Evolutionary conservation across 92 coral and sea anemone genomes (phyloP), one percentile per base, ranked within the genome.

Genomic region (Phenganax marumi): DNA sequence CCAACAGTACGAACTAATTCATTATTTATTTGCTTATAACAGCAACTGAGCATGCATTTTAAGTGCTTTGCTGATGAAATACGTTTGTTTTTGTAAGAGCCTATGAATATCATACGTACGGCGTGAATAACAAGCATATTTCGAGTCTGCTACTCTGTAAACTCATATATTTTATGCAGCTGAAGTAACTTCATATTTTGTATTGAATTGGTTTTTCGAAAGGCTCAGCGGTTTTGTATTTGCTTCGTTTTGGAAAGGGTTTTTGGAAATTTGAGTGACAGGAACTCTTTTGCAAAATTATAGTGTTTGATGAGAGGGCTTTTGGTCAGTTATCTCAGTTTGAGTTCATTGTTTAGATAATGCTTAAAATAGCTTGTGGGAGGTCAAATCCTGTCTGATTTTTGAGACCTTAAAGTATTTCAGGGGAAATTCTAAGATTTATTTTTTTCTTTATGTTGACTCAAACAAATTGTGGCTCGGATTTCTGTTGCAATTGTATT

Each of bases 331-430:
- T 9, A 3, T 17, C 26, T 10, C 24, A 66, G 24, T 66, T 22
- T 39, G 49, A 66, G 3, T 25, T 66, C 43, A 33, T 33, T 66
- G 72, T 66, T 66, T 66, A 25, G 72, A 66, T 66, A 25, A 8
- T 3, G 17, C 72, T 66, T 66, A 66, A 66, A 16, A 66, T 66
- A 66, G 12, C 72, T 9, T 25, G 26, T 17, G 26, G 72, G 72
- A 47, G 26, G 72, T 47, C 10, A 58, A 58, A 14, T 8, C 22
- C 23, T 22, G 50, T 66, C 72, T 25, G 9, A 19, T 3, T 13
- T 4, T 64, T 19, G 43, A 33, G 43, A 33, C 43, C 43, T 33
- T 33, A 5, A 33, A 33, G 43, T 33, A 1, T 33, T 33, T 33
- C 5, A 5, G 43, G 43, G 5, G 63, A 56, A 56, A 14, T 56